Conservation (phyloP, 1,140 invertebrate genomes). For the Halesus radiatus region DNA sequence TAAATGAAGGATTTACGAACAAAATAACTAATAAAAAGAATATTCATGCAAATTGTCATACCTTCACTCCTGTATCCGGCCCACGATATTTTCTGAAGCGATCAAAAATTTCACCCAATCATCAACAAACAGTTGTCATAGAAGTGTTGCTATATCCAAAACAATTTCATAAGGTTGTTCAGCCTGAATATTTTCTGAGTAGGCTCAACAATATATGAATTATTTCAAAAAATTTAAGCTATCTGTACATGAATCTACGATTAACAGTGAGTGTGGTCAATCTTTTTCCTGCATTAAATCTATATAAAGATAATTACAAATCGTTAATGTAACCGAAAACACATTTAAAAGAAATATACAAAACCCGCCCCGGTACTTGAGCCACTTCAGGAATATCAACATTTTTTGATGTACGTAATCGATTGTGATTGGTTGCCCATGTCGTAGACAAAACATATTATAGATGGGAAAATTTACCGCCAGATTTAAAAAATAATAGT, state of each 20-base stretch:
- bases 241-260: no score
- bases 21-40: conserved; percentile 8
- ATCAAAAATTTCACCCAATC: conserved; percentile 53
- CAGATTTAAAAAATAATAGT: no score
- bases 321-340: no score
- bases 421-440: neutral
- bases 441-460: neutral
- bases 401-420: conserved; percentile 1
- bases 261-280: no score
- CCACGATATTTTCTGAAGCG: conserved; percentile 36
- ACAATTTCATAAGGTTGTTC: neutral
- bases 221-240: neutral
- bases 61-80: conserved; percentile 38
- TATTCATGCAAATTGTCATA: conserved; percentile 39
- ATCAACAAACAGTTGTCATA: conserved; percentile 54
- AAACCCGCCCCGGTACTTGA: neutral
- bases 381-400: neutral
- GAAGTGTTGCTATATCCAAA: conserved; percentile 29
- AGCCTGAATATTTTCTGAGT: neutral
- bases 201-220: neutral
- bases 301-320: no score
- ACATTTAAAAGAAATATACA: neutral
- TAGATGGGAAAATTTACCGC: no score
- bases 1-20: neutral
- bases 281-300: no score